Base-by-base conservation (phyloP, 1,140 invertebrate species). In the Trichoplusia ni region DNA sequence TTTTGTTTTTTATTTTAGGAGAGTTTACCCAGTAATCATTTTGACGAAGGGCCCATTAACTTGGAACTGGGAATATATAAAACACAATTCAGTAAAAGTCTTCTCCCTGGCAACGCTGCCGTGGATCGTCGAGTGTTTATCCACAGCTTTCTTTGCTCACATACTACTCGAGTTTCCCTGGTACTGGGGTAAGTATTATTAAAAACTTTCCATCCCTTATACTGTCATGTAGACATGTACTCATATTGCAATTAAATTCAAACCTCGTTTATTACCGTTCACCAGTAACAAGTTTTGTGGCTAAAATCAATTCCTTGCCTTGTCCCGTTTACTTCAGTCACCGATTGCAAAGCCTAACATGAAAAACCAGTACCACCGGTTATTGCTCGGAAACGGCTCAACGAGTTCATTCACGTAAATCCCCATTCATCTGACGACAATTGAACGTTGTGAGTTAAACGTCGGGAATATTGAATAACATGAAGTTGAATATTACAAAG, bases 31-130 rank as follows among this genome's bases (percentile, higher is more conserved):
- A 59, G 95, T 96, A 31, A 95, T 99, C 51, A 99, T 99, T 75
- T 91, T 99, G 67, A 96, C 96, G 40, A 93, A 97, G 89, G 98
- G 98, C 67, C 98, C 98, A 3, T 92, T 99, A 68, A 96, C 97
- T 79, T 93, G 99, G 79, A 96, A 99, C 87, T 96, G 97, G 38
- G 89, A 92, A 62, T 96, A 96, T 19, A 92, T 99, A 75, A 94
- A 94, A 83, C 94, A 94, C 73, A 93, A 98, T 71, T 94, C 93
- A 75, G 91, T 93, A 69, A 95, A 95, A 42, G 95, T 95, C 25
- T 93, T 97, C 13, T 94, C 97, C 79, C 89, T 99, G 35, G 96
- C 97, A 21, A 93, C 98, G 47, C 90, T 95, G 37, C 98, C 97
- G 2, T 98, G 97, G 94, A 75, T 94, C 18, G 91, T 95, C 6